These are phyloP conservation scores for Danaus chrysippus DNA, from an alignment of 2,888 invertebrate species.

Conservation along the genomic window DNA sequence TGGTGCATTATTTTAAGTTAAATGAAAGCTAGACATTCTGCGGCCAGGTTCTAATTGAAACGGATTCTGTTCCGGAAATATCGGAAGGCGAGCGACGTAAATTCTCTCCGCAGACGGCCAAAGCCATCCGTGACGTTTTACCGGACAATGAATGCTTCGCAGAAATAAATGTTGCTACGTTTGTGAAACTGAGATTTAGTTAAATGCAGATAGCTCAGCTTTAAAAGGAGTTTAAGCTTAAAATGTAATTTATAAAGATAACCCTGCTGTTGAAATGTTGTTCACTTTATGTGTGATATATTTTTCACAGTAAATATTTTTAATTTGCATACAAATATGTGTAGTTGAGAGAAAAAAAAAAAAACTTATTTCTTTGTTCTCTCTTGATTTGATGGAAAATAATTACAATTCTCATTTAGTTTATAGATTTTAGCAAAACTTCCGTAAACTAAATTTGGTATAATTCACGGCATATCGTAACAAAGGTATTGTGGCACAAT, in stretches of 20 bases:
- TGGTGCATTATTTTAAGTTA: conserved; percentile 10
- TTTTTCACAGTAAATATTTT: too few species aligned
- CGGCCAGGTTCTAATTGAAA: conserved; percentile 16
- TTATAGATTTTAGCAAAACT: too few species aligned
- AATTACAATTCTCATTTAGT: too few species aligned
- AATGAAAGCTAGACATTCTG: conserved; percentile 17
- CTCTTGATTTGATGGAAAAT: too few species aligned
- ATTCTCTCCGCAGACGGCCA: conserved; percentile 12
- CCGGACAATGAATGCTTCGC: conserved; percentile 7
- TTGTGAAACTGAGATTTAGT: conserved; percentile 8
- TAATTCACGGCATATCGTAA: background rate
- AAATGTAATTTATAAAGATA: background rate
- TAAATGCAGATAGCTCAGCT: background rate
- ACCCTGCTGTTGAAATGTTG: background rate
- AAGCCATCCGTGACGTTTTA: conserved; percentile 8
- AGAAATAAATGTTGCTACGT: conserved; percentile 7
- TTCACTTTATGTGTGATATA: background rate
- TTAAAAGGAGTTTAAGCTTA: conserved; percentile 1
- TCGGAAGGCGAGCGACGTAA: conserved; percentile 18
- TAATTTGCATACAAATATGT: too few species aligned
- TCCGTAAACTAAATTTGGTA: too few species aligned
- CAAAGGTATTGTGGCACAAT: conserved; percentile 7
- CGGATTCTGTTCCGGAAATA: conserved; percentile 18
- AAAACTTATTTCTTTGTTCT: too few species aligned
- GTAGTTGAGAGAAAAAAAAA: too few species aligned